Percentiles rank a stretch among this genome's conserved stretches.
These are phyloP conservation scores for Drosophila peninsularis DNA, from an alignment of 2,888 invertebrate species.

Conservation along the genomic window DNA sequence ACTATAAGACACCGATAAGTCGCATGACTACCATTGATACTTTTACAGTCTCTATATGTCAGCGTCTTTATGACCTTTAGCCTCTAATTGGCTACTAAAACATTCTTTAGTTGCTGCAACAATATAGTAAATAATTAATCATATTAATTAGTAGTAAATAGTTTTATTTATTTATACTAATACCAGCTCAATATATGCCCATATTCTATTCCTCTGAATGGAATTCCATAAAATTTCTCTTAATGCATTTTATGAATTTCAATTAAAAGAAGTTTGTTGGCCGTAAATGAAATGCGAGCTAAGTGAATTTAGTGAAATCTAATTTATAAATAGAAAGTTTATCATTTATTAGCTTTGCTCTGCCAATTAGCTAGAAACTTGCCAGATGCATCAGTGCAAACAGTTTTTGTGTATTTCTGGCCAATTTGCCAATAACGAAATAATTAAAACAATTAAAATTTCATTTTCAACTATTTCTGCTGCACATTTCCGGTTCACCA, in stretches of 20 bases:
- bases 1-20: no score
- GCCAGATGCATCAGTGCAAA: constrained; percentile 2
- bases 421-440: constrained; percentile 63
- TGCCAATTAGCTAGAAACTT: constrained; percentile 16
- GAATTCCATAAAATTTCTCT: neutral
- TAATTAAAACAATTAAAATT: constrained; percentile 70
- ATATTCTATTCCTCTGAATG: no score
- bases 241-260: neutral
- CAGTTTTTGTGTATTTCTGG: constrained; percentile 15
- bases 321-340: neutral
- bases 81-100: no score
- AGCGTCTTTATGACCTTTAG: no score
- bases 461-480: constrained; percentile 60
- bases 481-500: constrained; percentile 57
- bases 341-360: constrained; percentile 7
- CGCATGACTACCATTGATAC: no score
- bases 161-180: no score
- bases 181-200: no score
- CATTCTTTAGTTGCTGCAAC: no score
- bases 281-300: neutral
- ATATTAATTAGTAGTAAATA: no score
- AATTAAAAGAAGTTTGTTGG: neutral
- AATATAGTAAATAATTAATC: no score
- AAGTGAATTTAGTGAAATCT: neutral
- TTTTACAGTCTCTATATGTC: no score